These are phyloP conservation scores for Apoda limacodes DNA, from an alignment of 2,888 invertebrate genomes.

Conservation along the genomic window DNA sequence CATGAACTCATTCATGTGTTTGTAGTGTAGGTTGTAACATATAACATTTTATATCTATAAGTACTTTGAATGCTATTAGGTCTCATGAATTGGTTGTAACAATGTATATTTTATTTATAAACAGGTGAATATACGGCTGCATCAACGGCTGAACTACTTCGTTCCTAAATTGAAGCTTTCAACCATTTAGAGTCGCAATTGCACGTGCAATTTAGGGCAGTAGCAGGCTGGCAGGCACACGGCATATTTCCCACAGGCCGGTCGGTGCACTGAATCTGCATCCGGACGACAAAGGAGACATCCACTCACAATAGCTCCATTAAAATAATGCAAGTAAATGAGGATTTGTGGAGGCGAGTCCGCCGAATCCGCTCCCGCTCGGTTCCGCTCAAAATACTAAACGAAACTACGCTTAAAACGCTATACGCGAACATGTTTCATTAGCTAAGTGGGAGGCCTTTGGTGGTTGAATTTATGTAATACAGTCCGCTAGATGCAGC, in stretches of 20 bases:
- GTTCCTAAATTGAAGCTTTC: slow-evolving; percentile 43
- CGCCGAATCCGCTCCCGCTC: slow-evolving; percentile 49
- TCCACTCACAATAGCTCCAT: slow-evolving; percentile 67
- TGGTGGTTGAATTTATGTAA: slow-evolving; percentile 68
- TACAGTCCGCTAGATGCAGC: slow-evolving; percentile 61
- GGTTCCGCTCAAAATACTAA: slow-evolving; percentile 46
- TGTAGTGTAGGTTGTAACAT: too few relatives aligned
- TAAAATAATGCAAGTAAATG: slow-evolving; percentile 71
- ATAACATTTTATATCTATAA: too few relatives aligned
- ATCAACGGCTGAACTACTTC: slow-evolving; percentile 29
- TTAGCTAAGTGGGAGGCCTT: slow-evolving; percentile 71
- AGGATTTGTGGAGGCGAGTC: slow-evolving; percentile 63
- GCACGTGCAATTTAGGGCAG: slow-evolving; percentile 48
- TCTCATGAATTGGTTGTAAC: too few relatives aligned
- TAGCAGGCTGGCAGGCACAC: too few relatives aligned
- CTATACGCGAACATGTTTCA: slow-evolving; percentile 70
- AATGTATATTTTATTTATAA: too few relatives aligned
- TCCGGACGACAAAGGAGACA: slow-evolving; percentile 62
- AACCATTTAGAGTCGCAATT: slow-evolving; percentile 41
- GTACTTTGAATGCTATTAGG: too few relatives aligned
- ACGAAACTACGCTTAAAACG: slow-evolving; percentile 51
- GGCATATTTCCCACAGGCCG: slow-evolving; percentile 55
- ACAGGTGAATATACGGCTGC: too few relatives aligned
- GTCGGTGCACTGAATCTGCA: slow-evolving; percentile 46
- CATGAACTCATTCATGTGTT: too few relatives aligned